phyloP scores from a whole-genome alignment of 2,113 vertebrate genomes.

The Lipophrys pholis region DNA sequence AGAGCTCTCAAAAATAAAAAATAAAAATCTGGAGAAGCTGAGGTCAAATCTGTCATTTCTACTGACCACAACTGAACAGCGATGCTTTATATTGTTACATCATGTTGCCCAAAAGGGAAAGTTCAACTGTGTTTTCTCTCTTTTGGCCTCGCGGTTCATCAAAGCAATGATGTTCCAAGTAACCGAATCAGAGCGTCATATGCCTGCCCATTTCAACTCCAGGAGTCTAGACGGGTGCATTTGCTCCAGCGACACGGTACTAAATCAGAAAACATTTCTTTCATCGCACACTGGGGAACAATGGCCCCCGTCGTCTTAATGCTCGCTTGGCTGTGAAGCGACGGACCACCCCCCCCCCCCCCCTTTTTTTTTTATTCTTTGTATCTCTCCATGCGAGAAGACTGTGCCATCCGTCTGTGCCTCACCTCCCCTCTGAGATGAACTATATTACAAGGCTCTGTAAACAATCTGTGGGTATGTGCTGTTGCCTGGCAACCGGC shows the following conservation, averaged over 20 bases:
- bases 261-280: conserved; percentile 40
- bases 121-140: conserved; percentile 22
- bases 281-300: conserved; percentile 21
- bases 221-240: conserved; percentile 17
- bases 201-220: conserved; percentile 3
- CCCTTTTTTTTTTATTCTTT: conserved; percentile 25
- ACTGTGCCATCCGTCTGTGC: conserved; percentile 55
- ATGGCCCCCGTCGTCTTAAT: conserved; percentile 15
- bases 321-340: conserved; percentile 18
- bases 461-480: conserved; percentile 81
- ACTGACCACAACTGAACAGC: not conserved
- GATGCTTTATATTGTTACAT: not conserved
- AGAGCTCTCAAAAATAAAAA: too few species aligned
- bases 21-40: too few species aligned
- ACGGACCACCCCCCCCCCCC: conserved; percentile 15
- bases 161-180: conserved; percentile 15
- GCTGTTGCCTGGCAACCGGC: conserved; percentile 83
- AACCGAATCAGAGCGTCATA: conserved; percentile 1
- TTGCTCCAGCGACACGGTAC: not conserved
- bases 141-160: conserved; percentile 1
- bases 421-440: conserved; percentile 55
- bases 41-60: not conserved
- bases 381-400: conserved; percentile 49
- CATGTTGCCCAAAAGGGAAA: not conserved
- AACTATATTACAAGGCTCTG: conserved; percentile 66